Percentiles rank a stretch among this genome's conserved stretches.
phyloP scores from a whole-genome alignment of 1,140 invertebrate genomes.

The Drosophila pallidifrons region DNA sequence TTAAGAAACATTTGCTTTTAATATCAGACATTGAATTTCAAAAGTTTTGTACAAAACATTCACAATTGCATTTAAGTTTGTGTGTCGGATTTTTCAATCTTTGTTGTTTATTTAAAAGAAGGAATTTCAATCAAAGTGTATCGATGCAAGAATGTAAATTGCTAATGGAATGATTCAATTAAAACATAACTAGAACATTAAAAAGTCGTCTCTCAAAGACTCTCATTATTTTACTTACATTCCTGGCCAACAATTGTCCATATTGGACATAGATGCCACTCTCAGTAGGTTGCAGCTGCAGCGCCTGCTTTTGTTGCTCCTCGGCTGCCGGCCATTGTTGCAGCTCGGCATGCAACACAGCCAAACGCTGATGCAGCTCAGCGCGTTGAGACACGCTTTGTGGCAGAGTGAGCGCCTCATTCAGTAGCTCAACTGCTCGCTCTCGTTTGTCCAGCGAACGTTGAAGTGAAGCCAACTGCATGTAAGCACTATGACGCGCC shows the following conservation, averaged over 20 bases:
- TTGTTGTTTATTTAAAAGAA: too few species aligned
- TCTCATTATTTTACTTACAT: constrained; percentile 88
- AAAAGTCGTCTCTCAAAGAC: too few species aligned
- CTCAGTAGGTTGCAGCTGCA: constrained; percentile 93
- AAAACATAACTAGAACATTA: too few species aligned
- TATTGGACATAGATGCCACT: constrained; percentile 93
- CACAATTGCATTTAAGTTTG: too few species aligned
- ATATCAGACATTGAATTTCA: too few species aligned
- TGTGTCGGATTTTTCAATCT: too few species aligned
- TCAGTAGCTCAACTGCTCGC: constrained; percentile 90
- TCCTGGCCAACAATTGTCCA: constrained; percentile 94
- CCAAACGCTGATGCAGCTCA: constrained; percentile 80
- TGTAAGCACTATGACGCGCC: constrained; percentile 90
- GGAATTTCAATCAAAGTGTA: too few species aligned
- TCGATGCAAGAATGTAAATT: too few species aligned
- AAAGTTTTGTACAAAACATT: too few species aligned
- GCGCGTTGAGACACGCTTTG: constrained; percentile 90
- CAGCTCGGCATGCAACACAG: constrained; percentile 92
- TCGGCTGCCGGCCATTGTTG: constrained; percentile 92
- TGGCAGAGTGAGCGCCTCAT: constrained; percentile 90
- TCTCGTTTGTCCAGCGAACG: constrained; percentile 93
- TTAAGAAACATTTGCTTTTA: too few species aligned
- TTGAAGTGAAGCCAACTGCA: constrained; percentile 95
- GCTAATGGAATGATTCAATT: too few species aligned
- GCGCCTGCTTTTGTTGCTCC: constrained; percentile 91